Conservation (phyloP, 2,888 invertebrate species). For the Pterobdella sp. region DNA sequence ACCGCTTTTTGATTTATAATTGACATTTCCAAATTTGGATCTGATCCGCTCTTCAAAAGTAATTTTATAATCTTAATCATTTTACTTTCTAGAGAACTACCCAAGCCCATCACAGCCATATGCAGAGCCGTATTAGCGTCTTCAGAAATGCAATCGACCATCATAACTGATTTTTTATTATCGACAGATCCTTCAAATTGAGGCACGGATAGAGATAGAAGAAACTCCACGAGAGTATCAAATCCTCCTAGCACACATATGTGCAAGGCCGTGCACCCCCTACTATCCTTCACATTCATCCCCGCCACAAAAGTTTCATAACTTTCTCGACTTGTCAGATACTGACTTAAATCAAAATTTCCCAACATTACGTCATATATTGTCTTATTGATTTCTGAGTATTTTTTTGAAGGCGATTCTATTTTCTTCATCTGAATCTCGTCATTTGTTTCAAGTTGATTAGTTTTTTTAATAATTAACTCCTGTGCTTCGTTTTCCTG, state of each 20-base stretch:
- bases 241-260: slow-evolving; percentile 40
- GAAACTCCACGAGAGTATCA: slow-evolving; percentile 26
- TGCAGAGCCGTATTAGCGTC: slow-evolving; percentile 47
- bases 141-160: slow-evolving; percentile 14
- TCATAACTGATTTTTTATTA: neutral
- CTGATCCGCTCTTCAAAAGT: slow-evolving; percentile 70
- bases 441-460: neutral
- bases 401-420: neutral
- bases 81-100: neutral
- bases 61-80: slow-evolving; percentile 40
- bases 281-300: slow-evolving; percentile 35
- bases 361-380: too few relatives aligned
- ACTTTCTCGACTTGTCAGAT: neutral
- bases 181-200: neutral
- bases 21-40: slow-evolving; percentile 65
- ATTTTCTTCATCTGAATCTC: neutral
- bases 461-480: too few relatives aligned
- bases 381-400: too few relatives aligned
- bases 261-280: slow-evolving; percentile 43
- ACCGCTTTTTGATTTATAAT: slow-evolving; percentile 39
- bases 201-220: neutral
- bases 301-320: slow-evolving; percentile 32
- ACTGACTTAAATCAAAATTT: neutral
- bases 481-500: slow-evolving; percentile 48
- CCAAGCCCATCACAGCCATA: slow-evolving; percentile 59